Evolutionary conservation across 2,797 vertebrate species (phyloP), one percentile per base, ranked within the genome.

Genomic region (Pitangus sulphuratus): DNA sequence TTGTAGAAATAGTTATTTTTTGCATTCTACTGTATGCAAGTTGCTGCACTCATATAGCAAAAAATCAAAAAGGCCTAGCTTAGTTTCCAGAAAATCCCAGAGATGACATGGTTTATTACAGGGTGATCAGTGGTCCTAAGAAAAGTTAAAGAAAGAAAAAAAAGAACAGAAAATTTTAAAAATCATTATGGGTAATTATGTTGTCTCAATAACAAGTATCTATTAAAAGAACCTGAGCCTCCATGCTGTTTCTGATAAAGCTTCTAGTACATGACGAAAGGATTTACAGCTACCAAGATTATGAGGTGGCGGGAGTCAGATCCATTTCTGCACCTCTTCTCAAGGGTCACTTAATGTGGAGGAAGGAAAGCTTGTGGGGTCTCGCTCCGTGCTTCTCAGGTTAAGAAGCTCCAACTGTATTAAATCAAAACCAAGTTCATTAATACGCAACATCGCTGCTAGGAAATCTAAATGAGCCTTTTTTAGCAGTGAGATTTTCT

Each of bases 201-300:
- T 90, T 92, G 91, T 96, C 96, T 95, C 86, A 88, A 44, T 95
- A 96, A 92, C 91, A 88, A 96, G 71, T 56, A 69, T 50, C 96
- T 97, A 96, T 97, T 95, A 97, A 97, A 97, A 97, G 97, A 94
- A 60, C 66, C 47, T 57, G 33, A 93, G 85, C 79, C 64, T 91
- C 95, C 66, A 89, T 37, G 58, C 76, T 74, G 84, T 90, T 96
- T 96, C 92, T 97, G 93, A 90, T 93, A 97, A 97, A 97, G 89
- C 89, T 94, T 88, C 95, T 89, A 89, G 91, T 92, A 93, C 96
- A 96, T 95, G 95, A 96, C 79, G 81, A 79, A 94, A 97, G 97
- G 97, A 97, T 97, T 97, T 97, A 97, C 97, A 97, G 95, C 96
- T 97, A 94, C 95, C 88, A 94, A 95, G 96, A 95, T 95, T 97